Conservation (phyloP, 2,888 invertebrate genomes). For the Agriopis leucophaearia region DNA sequence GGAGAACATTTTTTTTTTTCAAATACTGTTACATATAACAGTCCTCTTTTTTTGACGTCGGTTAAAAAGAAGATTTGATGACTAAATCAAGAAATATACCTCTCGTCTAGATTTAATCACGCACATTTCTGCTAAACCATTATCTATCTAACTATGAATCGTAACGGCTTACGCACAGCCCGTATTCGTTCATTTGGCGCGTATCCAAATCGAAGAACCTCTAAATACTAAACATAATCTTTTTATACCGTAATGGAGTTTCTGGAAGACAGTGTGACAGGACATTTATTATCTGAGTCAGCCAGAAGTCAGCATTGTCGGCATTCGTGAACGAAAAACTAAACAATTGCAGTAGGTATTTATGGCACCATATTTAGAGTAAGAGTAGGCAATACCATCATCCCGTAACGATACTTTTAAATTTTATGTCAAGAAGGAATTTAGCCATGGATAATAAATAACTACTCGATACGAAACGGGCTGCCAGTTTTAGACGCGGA, state of each 20-base stretch:
- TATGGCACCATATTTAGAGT: too few species aligned
- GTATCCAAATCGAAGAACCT: constrained; percentile 8
- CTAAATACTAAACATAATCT: not conserved
- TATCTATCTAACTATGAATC: constrained; percentile 1
- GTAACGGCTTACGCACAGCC: not conserved
- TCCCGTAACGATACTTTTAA: too few species aligned
- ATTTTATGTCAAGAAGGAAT: not conserved
- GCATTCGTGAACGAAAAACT: not conserved
- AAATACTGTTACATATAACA: too few species aligned
- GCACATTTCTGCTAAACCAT: not conserved
- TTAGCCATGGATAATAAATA: not conserved
- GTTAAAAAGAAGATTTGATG: constrained; percentile 1
- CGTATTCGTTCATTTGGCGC: constrained; percentile 20
- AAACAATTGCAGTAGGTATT: not conserved
- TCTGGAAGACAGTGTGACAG: constrained; percentile 23
- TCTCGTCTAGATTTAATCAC: constrained; percentile 4
- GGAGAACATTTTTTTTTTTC: too few species aligned
- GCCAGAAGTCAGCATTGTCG: constrained; percentile 18
- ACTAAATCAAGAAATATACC: constrained; percentile 3
- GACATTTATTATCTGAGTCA: constrained; percentile 25
- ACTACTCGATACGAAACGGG: not conserved
- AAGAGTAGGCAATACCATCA: too few species aligned
- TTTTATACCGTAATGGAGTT: constrained; percentile 13
- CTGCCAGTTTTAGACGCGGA: not conserved
- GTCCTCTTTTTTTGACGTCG: too few species aligned